Conservation (phyloP, 2,113 vertebrate genomes). For the Gambusia affinis region DNA sequence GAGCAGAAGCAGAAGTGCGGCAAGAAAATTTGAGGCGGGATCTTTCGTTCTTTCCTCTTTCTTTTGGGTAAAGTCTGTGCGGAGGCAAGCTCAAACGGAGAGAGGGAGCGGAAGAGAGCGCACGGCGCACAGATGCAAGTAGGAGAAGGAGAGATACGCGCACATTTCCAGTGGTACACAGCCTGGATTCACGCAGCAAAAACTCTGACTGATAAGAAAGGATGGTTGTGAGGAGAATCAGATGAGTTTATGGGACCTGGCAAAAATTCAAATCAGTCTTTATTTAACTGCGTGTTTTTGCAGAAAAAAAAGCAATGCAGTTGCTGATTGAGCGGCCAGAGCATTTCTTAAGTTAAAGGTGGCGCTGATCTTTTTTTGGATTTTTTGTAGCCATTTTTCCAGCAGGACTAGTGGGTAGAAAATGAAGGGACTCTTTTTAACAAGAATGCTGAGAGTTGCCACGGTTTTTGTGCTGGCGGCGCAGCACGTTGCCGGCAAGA, state of each 20-base stretch:
- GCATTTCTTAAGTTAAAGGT: slow-evolving; percentile 42
- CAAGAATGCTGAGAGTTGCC: slow-evolving; percentile 68
- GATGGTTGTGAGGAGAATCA: background rate
- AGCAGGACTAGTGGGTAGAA: slow-evolving; percentile 33
- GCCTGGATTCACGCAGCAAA: slow-evolving; percentile 60
- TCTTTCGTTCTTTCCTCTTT: slow-evolving; percentile 45
- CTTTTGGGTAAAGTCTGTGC: slow-evolving; percentile 72
- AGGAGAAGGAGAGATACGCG: slow-evolving; percentile 61
- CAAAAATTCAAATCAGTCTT: slow-evolving; percentile 15
- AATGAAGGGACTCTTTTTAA: slow-evolving; percentile 41
- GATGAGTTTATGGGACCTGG: slow-evolving; percentile 34
- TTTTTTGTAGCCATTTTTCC: background rate
- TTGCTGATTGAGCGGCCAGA: slow-evolving; percentile 28
- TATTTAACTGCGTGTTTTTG: slow-evolving; percentile 10
- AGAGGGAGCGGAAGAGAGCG: slow-evolving; percentile 59
- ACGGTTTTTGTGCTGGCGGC: slow-evolving; percentile 69
- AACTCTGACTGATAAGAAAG: background rate
- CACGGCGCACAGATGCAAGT: slow-evolving; percentile 54
- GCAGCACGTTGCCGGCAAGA: slow-evolving; percentile 80
- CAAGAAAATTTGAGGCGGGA: slow-evolving; percentile 77
- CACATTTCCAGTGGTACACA: slow-evolving; percentile 50
- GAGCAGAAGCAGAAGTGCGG: slow-evolving; percentile 74
- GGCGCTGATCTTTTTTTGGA: slow-evolving; percentile 22
- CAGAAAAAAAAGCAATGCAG: slow-evolving; percentile 57
- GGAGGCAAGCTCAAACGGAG: slow-evolving; percentile 70